Conservation (phyloP, 1,140 invertebrate genomes). For the Condylostylus longicornis region DNA sequence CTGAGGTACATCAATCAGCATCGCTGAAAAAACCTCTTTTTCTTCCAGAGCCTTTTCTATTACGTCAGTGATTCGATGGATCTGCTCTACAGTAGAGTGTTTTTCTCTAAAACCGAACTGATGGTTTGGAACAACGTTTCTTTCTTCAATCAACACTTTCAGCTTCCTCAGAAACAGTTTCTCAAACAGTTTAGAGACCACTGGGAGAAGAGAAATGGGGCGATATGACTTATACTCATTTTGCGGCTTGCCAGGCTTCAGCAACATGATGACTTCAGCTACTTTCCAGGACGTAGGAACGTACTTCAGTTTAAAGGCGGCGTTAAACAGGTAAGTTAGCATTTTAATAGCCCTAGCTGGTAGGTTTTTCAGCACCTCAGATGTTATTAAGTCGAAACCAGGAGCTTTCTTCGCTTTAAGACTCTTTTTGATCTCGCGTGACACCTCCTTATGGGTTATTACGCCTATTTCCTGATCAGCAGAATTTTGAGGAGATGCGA, state of each 20-base stretch:
- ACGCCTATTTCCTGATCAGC: no score
- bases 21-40: slow-evolving; percentile 16
- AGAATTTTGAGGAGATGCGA: no score
- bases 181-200: slow-evolving; percentile 22
- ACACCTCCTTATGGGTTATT: no score
- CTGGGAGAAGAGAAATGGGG: slow-evolving; percentile 22
- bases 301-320: no score
- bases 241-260: slow-evolving; percentile 19
- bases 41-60: slow-evolving; percentile 12
- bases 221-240: slow-evolving; percentile 19
- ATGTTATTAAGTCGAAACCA: no score
- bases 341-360: no score
- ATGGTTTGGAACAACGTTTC: slow-evolving; percentile 15
- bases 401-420: no score
- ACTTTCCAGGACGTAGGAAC: slow-evolving; percentile 23
- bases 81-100: slow-evolving; percentile 14
- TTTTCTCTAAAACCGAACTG: slow-evolving; percentile 23
- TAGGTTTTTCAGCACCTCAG: no score
- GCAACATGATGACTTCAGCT: slow-evolving; percentile 21
- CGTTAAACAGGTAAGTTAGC: no score
- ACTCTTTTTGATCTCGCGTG: no score
- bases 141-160: slow-evolving; percentile 8
- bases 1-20: slow-evolving; percentile 17
- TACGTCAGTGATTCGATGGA: slow-evolving; percentile 8
- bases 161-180: slow-evolving; percentile 19